A percentile compares a stretch with the other conserved stretches of the same genome.
phyloP scores from a whole-genome alignment of 2,113 vertebrate species.

The Phodopus roborovskii region DNA sequence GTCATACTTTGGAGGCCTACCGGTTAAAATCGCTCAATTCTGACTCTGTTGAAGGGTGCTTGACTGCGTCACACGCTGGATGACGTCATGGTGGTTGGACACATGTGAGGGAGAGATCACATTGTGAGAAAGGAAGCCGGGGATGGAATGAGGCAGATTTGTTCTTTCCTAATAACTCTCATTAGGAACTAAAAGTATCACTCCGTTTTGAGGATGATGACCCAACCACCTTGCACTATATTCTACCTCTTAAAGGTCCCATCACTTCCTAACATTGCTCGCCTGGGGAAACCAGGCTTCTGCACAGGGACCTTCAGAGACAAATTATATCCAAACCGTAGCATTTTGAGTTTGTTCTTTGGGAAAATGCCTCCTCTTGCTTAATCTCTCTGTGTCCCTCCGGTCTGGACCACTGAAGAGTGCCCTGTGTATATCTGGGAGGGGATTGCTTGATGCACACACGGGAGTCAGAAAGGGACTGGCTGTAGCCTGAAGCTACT shows the following conservation, averaged over 20 bases:
- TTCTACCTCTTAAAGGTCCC: not conserved
- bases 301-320: not conserved
- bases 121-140: not conserved
- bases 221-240: not conserved
- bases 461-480: not conserved
- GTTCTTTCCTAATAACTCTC: not conserved
- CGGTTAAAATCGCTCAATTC: not conserved
- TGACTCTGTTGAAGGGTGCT: not conserved
- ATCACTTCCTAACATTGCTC: not conserved
- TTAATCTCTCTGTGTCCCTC: not conserved
- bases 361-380: not conserved
- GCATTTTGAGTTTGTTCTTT: not conserved
- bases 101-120: not conserved
- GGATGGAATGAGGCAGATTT: not conserved
- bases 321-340: not conserved
- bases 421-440: not conserved
- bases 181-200: not conserved
- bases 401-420: not conserved
- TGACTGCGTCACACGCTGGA: not conserved
- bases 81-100: not conserved
- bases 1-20: not conserved
- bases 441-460: fast-evolving
- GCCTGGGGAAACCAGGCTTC: not conserved
- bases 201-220: not conserved
- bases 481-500: fast-evolving